These are phyloP conservation scores for Drosophila ochracea DNA, from an alignment of 2,888 invertebrate genomes.

Conservation along the genomic window DNA sequence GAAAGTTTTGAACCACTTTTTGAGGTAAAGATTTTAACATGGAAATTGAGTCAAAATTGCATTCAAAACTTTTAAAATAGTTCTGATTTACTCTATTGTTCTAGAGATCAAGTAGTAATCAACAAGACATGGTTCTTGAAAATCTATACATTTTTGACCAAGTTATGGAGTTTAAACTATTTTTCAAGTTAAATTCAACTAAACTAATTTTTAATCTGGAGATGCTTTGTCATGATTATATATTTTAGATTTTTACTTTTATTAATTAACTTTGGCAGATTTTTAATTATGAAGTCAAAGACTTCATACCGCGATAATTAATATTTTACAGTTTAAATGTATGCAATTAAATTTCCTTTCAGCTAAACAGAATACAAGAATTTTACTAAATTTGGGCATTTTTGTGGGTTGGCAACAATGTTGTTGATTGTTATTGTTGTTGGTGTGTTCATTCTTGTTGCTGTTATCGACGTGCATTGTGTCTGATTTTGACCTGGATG, in stretches of 20 bases:
- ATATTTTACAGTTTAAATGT: neutral
- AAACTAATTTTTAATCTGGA: neutral
- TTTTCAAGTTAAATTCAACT: neutral
- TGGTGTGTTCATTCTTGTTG: constrained; percentile 23
- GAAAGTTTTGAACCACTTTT: neutral
- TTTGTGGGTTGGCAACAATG: constrained; percentile 23
- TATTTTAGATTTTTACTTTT: neutral
- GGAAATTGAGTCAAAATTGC: neutral
- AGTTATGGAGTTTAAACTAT: neutral
- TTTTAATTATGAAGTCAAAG: neutral
- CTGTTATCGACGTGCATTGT: constrained; percentile 42
- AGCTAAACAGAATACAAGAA: neutral
- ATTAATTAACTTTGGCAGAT: neutral
- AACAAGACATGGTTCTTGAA: accelerated
- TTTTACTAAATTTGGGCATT: neutral
- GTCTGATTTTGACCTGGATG: constrained; percentile 68
- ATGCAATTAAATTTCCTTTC: neutral
- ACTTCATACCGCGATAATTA: neutral
- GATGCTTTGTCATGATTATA: neutral
- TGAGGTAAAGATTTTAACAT: neutral
- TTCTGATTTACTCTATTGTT: neutral
- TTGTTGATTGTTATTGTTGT: constrained; percentile 32
- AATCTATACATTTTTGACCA: neutral
- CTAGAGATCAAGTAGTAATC: neutral
- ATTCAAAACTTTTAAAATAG: too few relatives aligned